Evolutionary conservation across 2,888 invertebrate species (phyloP).

Genomic region (Notodonta ziczac): DNA sequence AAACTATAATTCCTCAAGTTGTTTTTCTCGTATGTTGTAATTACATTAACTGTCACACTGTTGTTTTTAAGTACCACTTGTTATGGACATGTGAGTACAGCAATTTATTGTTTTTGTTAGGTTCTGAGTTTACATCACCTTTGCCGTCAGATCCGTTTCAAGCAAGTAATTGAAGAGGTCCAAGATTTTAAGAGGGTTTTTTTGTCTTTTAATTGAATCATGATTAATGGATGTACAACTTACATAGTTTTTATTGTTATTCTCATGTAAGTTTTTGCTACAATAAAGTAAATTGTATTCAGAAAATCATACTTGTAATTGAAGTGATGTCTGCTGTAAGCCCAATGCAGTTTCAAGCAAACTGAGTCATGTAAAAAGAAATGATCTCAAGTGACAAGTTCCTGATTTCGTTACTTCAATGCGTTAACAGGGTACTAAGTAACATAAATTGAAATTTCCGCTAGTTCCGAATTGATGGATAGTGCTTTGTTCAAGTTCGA

Average conservation of each 20-base stretch:
- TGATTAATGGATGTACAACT: not conserved
- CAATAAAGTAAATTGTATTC: too few species aligned
- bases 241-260: constrained; percentile 6
- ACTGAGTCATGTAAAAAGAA: constrained; percentile 23
- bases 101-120: constrained; percentile 17
- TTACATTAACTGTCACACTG: constrained; percentile 16
- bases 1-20: not conserved
- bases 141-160: constrained; percentile 5
- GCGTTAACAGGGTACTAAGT: constrained; percentile 61
- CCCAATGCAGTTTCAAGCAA: not conserved
- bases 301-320: too few species aligned
- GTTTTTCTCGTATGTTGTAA: not conserved
- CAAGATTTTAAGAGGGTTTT: not conserved
- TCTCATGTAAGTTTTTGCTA: too few species aligned
- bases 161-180: not conserved
- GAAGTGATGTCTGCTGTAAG: not conserved
- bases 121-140: constrained; percentile 22
- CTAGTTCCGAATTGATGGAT: constrained; percentile 50
- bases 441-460: constrained; percentile 76
- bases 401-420: constrained; percentile 65
- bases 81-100: not conserved
- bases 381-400: constrained; percentile 62
- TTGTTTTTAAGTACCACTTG: constrained; percentile 12
- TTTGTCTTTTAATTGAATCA: too few species aligned
- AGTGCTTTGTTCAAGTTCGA: constrained; percentile 24